Percentiles rank a stretch among this genome's conserved stretches.
These are phyloP conservation scores for Chelonus insularis DNA, from an alignment of 1,140 invertebrate genomes.

Conservation along the genomic window DNA sequence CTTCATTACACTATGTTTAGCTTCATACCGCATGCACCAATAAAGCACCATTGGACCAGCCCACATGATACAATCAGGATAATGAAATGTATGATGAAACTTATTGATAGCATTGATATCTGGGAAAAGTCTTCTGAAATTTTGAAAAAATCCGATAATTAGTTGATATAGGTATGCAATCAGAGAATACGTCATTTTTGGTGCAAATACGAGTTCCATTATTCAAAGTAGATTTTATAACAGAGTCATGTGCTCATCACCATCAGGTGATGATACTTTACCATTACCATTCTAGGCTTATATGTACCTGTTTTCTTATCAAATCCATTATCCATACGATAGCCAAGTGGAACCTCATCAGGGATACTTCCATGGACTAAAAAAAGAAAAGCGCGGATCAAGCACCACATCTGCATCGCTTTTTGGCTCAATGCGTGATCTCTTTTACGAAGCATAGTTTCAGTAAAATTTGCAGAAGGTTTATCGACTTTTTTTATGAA, in stretches of 20 bases:
- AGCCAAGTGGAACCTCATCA: too few relatives aligned
- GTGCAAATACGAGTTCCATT: constrained; percentile 37
- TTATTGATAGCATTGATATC: constrained; percentile 15
- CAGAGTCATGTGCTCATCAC: constrained; percentile 33
- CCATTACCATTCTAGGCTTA: too few relatives aligned
- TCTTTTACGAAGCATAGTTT: constrained; percentile 25
- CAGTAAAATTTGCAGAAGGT: constrained; percentile 38
- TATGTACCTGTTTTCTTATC: constrained; percentile 18
- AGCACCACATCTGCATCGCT: constrained; percentile 38
- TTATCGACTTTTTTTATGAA: constrained; percentile 34
- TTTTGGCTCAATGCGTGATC: constrained; percentile 36
- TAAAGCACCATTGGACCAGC: constrained; percentile 26
- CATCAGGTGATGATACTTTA: constrained; percentile 28
- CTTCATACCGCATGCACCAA: constrained; percentile 28
- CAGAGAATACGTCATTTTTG: constrained; percentile 29
- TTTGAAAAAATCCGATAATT: not conserved
- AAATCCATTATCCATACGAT: not conserved
- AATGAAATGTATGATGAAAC: constrained; percentile 28
- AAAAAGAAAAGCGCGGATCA: constrained; percentile 29
- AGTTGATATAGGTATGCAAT: constrained; percentile 24
- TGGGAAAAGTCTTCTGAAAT: not conserved
- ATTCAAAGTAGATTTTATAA: constrained; percentile 33
- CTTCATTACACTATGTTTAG: constrained; percentile 31
- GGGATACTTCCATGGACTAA: too few relatives aligned
- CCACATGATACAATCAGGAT: constrained; percentile 18